Conservation (phyloP, 2,797 vertebrate species). For the Chelon auratus region DNA sequence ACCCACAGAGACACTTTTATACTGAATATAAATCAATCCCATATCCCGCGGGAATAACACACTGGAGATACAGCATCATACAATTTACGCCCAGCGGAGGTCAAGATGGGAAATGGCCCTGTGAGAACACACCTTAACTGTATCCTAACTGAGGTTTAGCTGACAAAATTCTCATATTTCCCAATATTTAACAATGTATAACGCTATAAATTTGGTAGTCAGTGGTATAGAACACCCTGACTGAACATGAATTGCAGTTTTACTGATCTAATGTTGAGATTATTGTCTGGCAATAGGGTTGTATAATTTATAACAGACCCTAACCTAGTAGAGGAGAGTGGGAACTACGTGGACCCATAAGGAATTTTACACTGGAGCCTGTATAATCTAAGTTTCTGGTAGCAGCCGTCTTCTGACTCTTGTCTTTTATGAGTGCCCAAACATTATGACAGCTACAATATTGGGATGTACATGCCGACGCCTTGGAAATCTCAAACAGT, state of each 20-base stretch:
- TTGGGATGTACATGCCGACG: slow-evolving; percentile 9
- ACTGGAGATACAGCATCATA: background rate
- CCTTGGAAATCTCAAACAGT: background rate
- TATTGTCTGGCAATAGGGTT: no score
- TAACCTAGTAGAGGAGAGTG: background rate
- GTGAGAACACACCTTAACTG: no score
- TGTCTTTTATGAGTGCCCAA: background rate
- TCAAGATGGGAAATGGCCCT: no score
- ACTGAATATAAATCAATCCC: background rate
- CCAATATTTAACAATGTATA: no score
- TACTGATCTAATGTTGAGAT: no score
- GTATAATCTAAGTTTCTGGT: background rate
- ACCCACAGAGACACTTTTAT: background rate
- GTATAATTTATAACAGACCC: background rate
- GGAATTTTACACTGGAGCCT: background rate
- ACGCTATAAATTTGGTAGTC: no score
- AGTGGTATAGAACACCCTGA: no score
- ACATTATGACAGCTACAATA: slow-evolving; percentile 18
- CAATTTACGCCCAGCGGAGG: background rate
- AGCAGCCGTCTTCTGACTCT: background rate
- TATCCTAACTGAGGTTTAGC: no score
- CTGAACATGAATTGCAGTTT: no score
- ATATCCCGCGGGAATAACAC: background rate
- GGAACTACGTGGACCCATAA: background rate
- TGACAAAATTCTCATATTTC: no score